A percentile compares a stretch with the other conserved stretches of the same genome.
Evolutionary conservation across 2,888 invertebrate species (phyloP).

Genomic region (Pristionchus entomophagus): DNA sequence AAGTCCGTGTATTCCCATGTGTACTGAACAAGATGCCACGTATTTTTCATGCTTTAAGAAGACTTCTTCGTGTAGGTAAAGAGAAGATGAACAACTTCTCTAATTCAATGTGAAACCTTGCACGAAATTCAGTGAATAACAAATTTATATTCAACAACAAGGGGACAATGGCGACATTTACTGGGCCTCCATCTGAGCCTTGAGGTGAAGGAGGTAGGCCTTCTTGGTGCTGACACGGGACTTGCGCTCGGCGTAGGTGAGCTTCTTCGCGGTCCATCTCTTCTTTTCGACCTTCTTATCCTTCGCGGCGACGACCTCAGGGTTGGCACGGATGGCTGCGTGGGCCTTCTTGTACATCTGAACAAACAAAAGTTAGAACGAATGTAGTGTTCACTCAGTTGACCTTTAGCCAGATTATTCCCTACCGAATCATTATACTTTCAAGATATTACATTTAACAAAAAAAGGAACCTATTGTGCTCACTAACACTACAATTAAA

Average conservation of each 20-base stretch:
- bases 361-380: too few species aligned
- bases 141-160: constrained; percentile 51
- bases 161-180: constrained; percentile 53
- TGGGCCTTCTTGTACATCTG: constrained; percentile 98
- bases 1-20: constrained; percentile 98
- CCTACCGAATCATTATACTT: too few species aligned
- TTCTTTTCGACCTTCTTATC: constrained; percentile 76
- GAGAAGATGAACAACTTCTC: not conserved
- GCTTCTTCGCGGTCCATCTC: constrained; percentile 89
- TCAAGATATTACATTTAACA: too few species aligned
- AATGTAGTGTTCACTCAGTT: too few species aligned
- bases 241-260: constrained; percentile 91
- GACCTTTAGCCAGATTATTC: too few species aligned
- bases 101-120: too few species aligned
- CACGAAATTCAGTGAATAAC: constrained; percentile 4
- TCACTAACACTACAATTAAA: too few species aligned
- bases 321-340: constrained; percentile 90
- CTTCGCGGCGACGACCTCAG: constrained; percentile 78
- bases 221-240: constrained; percentile 95
- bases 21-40: too few species aligned
- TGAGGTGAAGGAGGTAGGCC: constrained; percentile 84
- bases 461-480: too few species aligned
- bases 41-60: too few species aligned
- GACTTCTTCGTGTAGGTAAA: constrained; percentile 1
- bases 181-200: constrained; percentile 64